Base-by-base conservation (phyloP, 2,888 invertebrate species). In the Marronus borbonicus region DNA sequence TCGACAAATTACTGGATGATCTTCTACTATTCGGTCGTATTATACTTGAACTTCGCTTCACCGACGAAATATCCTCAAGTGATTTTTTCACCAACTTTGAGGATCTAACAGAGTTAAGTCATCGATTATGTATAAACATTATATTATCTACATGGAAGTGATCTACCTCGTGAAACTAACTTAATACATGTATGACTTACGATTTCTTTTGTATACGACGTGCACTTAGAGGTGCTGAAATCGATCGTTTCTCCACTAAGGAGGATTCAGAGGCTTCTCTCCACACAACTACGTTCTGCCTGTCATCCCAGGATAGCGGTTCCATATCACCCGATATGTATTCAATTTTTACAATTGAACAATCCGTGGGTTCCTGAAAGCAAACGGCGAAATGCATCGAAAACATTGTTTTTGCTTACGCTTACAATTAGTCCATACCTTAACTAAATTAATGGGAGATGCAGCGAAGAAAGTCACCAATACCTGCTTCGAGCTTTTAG, bases 381-480 rank as follows among this genome's bases (percentile, higher is more conserved):
- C 44, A 44, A 12, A 44, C 8, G 12, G 4, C n/a, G n/a, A 75
- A 70, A 64, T 62, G 62, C 24, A 12, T 20, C 60, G 17, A 7
- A 10, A 28, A 39, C 55, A 10, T 66, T n/a, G 20, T 24, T 44
- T 14, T 70, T 44, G 5, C 2, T 24, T 24, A 2, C 24, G 24
- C 14, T 24, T 5, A 44, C 44, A 8, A 2, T 44, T 44, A 58
- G 5, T 3, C 17, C 5, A 31, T 84, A 89, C 89, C 82, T 87
- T 85, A 4, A 83, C 77, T 39, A 87, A 81, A 64, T 69, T 79
- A 10, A 85, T 85, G 0, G 91, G 89, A 69, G 86, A 85, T n/a
- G 85, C 84, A 7, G 90, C 84, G 72, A 89, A 87, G 84, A 92
- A 91, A 0, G 89, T 90, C 1, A 89, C 90, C 7, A 90, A 86